phyloP scores from a whole-genome alignment of 2,888 invertebrate species.

The Heliconius erato region DNA sequence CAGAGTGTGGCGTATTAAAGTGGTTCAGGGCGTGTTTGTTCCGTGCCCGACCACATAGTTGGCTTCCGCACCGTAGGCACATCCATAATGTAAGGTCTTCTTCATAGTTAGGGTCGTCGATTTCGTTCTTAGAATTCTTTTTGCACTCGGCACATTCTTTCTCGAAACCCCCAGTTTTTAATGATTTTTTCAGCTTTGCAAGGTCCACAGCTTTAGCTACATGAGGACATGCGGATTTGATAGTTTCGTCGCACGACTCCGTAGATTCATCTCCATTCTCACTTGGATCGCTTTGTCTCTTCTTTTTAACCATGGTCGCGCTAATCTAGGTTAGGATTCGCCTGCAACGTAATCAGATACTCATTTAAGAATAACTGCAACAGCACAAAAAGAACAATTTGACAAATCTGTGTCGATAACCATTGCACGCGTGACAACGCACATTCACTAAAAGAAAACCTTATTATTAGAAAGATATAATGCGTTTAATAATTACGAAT shows the following conservation, averaged over 20 bases:
- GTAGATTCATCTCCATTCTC: constrained; percentile 89
- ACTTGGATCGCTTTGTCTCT: constrained; percentile 89
- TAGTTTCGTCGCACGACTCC: constrained; percentile 90
- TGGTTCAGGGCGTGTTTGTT: constrained; percentile 91
- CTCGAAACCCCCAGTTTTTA: constrained; percentile 83
- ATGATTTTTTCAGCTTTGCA: constrained; percentile 84
- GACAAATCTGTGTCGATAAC: constrained; percentile 85
- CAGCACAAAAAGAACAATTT: constrained; percentile 83
- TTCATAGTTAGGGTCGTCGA: constrained; percentile 80
- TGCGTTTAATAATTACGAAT: constrained; percentile 48
- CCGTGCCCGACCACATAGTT: constrained; percentile 89
- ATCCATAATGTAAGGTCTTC: constrained; percentile 88
- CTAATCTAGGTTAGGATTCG: constrained; percentile 69
- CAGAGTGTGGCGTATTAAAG: constrained; percentile 90
- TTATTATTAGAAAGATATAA: constrained; percentile 55
- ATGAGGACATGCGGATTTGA: constrained; percentile 88
- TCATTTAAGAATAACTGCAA: constrained; percentile 82
- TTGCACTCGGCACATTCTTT: constrained; percentile 87
- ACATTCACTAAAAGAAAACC: constrained; percentile 68
- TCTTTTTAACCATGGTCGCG: constrained; percentile 89
- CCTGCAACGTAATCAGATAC: constrained; percentile 84
- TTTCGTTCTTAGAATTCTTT: constrained; percentile 77
- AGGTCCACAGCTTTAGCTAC: constrained; percentile 89
- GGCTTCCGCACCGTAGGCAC: constrained; percentile 92
- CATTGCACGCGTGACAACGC: constrained; percentile 85